Evolutionary conservation across 2,888 invertebrate genomes (phyloP), one percentile per base, ranked within the genome.

Genomic region (Meliscaeva auricollis): DNA sequence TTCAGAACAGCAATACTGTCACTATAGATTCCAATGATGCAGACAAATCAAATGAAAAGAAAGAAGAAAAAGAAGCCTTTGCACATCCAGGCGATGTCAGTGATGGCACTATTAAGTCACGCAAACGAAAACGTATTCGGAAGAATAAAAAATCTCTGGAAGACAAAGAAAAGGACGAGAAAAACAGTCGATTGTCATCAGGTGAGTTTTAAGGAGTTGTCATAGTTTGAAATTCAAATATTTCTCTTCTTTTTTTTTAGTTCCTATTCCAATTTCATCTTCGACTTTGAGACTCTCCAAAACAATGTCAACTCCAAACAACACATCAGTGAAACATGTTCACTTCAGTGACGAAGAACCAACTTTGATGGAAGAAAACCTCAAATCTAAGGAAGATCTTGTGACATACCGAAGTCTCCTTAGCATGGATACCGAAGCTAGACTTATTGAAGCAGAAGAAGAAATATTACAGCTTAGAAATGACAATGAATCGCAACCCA

Each of bases 221-320:
- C 11, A 1, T 0, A 3, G 6, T 3, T 17, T 13, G 3, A 0
- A 3, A 3, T n/a, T 32, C 15, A 8, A 17, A 38, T n/a, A 9
- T 15, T 8, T 52, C 0, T n/a, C 17, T 4, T 20, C 4, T 11
- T 15, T 41, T 11, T 15, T 15, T 41, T 11, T 15, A 84, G 80
- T 84, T 75, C 84, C 84, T 22, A 66, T 80, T 15, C 84, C 84
- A 0, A 84, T 80, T 9, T 80, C 80, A 1, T 84, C 84, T 1
- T 84, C 84, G 1, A 84, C 84, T 0, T 20, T 84, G 5, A 60
- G 54, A 2, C 11, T 44, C 1, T 64, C 79, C 4, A 83, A 54
- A 20, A 35, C 75, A 0, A 48, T 64, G 32, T 56, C 54, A 9
- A 83, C 83, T 1, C 80, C 80, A 13, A 50, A 20, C 1, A n/a